These are phyloP conservation scores for Pluvianellus socialis DNA, from an alignment of 2,113 vertebrate genomes.

Conservation along the genomic window DNA sequence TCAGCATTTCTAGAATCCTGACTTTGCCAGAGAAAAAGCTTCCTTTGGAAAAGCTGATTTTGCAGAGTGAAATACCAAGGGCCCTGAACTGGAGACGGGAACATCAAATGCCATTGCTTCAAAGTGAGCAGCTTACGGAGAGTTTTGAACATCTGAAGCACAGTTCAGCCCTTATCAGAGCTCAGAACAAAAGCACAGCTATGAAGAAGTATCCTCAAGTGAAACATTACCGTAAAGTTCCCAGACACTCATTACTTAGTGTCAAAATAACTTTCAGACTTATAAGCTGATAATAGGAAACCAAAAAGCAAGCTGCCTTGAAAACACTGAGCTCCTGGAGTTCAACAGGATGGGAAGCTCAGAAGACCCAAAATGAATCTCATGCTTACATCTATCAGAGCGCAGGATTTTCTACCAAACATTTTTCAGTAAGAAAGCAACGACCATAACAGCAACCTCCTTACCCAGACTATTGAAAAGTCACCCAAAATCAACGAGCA, in stretches of 20 bases:
- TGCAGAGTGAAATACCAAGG: not conserved
- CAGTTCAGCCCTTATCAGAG: not conserved
- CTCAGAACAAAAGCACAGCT: not conserved
- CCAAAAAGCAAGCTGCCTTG: not conserved
- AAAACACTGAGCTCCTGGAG: not conserved
- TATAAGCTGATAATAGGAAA: not conserved
- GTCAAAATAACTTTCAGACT: not conserved
- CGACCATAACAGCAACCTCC: not conserved
- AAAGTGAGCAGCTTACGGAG: not conserved
- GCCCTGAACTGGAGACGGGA: not conserved
- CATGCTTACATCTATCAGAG: not conserved
- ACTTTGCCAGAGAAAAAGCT: not conserved
- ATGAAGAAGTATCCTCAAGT: not conserved
- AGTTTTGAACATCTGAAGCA: not conserved
- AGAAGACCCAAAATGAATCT: not conserved
- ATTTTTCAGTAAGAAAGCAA: not conserved
- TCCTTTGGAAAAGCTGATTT: conserved; percentile 46
- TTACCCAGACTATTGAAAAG: not conserved
- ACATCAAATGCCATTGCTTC: not conserved
- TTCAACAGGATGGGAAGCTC: not conserved
- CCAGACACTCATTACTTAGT: not conserved
- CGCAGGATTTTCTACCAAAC: not conserved
- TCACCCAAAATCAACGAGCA: not conserved
- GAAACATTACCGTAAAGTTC: not conserved
- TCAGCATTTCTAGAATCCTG: conserved; percentile 12